These are phyloP conservation scores for Cottoperca gobio DNA, from an alignment of 2,797 vertebrate genomes.

Conservation along the genomic window DNA sequence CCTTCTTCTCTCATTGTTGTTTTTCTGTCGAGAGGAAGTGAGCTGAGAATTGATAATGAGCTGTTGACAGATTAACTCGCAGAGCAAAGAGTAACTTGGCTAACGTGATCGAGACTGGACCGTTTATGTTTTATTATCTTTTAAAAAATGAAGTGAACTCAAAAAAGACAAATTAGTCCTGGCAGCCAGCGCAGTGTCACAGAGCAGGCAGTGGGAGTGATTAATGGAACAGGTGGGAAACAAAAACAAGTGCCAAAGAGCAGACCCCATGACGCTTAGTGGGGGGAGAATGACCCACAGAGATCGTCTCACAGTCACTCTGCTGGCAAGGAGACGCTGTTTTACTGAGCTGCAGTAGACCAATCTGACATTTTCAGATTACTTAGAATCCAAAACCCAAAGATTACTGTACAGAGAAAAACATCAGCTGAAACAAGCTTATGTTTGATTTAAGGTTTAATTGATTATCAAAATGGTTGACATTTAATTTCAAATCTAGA, in stretches of 20 bases:
- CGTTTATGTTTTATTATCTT: not conserved
- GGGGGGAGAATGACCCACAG: not conserved
- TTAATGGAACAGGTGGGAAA: slow-evolving; percentile 40
- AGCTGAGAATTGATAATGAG: slow-evolving; percentile 21
- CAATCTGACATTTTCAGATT: not conserved
- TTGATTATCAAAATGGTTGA: too few relatives aligned
- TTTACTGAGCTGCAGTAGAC: not conserved
- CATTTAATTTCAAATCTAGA: too few relatives aligned
- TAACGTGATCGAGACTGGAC: not conserved
- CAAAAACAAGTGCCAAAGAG: not conserved
- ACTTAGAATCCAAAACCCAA: not conserved
- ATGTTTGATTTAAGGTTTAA: too few relatives aligned
- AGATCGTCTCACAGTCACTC: not conserved
- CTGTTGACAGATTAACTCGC: slow-evolving; percentile 1
- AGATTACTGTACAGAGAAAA: not conserved
- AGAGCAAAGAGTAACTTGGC: slow-evolving; percentile 24
- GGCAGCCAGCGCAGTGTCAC: not conserved
- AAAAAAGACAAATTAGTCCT: not conserved
- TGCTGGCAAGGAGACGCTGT: not conserved
- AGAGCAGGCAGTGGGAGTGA: not conserved
- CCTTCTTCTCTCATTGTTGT: slow-evolving; percentile 1
- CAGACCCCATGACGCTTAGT: not conserved
- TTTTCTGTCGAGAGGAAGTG: slow-evolving; percentile 28
- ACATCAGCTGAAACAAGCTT: not conserved
- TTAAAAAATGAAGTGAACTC: not conserved